Evolutionary conservation across 2,113 vertebrate genomes (phyloP).

Genomic region (Entosphenus tridentatus): DNA sequence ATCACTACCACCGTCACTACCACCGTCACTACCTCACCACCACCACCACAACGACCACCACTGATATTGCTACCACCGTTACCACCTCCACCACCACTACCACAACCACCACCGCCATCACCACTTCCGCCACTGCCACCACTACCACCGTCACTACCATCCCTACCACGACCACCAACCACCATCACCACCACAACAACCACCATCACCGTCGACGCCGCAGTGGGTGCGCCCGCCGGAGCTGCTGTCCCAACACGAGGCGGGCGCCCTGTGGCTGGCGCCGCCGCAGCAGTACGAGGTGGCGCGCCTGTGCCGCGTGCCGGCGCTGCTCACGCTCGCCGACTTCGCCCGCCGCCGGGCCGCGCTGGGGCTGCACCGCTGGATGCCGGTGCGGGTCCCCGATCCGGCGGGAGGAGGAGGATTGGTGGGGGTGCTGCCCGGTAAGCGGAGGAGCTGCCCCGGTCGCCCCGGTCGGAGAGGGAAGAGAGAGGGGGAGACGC

Average conservation of each 20-base stretch:
- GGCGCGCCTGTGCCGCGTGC: conserved; percentile 5
- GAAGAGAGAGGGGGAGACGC: not conserved
- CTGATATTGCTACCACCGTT: too few relatives aligned
- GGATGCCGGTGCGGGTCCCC: not conserved
- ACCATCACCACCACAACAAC: too few relatives aligned
- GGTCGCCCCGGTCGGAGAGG: not conserved
- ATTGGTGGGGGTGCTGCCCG: not conserved
- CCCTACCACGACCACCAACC: too few relatives aligned
- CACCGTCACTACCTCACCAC: too few relatives aligned
- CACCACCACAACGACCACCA: too few relatives aligned
- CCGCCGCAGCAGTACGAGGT: not conserved
- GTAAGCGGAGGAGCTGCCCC: not conserved
- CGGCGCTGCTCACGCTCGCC: not conserved
- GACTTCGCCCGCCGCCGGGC: conserved; percentile 1
- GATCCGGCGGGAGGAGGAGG: not conserved
- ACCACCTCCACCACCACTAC: too few relatives aligned
- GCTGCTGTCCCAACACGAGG: not conserved
- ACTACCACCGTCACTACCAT: too few relatives aligned
- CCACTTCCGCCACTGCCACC: too few relatives aligned
- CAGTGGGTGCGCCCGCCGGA: not conserved
- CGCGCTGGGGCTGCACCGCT: not conserved
- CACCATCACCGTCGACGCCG: not conserved
- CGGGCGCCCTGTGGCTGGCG: conserved; percentile 2
- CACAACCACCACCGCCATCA: too few relatives aligned
- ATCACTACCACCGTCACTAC: too few relatives aligned